Conservation (phyloP, 2,797 vertebrate genomes). For the Spinus pinus region DNA sequence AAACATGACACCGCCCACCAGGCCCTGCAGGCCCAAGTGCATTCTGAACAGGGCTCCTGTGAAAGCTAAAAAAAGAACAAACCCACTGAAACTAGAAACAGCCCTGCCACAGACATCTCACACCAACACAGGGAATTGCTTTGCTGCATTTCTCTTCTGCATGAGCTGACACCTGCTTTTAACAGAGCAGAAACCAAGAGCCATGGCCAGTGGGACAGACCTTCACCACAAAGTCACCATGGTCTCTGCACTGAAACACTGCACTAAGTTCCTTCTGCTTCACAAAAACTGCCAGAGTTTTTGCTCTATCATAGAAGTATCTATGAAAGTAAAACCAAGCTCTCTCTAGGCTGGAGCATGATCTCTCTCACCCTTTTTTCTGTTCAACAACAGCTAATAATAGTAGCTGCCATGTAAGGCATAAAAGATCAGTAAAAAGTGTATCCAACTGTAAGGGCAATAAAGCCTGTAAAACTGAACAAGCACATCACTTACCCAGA, state of each 20-base stretch:
- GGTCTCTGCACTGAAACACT: background rate
- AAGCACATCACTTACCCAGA: background rate
- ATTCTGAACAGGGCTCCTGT: constrained; percentile 89
- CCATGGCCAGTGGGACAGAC: background rate
- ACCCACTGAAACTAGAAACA: background rate
- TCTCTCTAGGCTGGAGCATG: background rate
- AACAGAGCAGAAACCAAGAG: background rate
- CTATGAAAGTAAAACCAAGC: background rate
- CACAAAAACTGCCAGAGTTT: background rate
- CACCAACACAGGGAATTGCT: background rate
- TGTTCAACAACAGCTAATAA: background rate
- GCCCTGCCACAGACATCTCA: background rate
- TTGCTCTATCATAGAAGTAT: background rate
- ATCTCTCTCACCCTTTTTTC: background rate
- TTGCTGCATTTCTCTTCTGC: background rate
- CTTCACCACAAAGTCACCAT: background rate
- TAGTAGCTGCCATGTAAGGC: background rate
- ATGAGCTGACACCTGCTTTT: background rate
- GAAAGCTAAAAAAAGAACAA: constrained; percentile 75
- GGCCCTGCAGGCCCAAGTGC: constrained; percentile 84
- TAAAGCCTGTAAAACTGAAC: background rate
- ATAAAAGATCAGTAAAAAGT: background rate
- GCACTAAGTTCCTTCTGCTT: background rate
- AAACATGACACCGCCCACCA: constrained; percentile 83
- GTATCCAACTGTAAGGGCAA: background rate